phyloP scores from a whole-genome alignment of 2,888 invertebrate genomes.

The Platynereis dumerilii region DNA sequence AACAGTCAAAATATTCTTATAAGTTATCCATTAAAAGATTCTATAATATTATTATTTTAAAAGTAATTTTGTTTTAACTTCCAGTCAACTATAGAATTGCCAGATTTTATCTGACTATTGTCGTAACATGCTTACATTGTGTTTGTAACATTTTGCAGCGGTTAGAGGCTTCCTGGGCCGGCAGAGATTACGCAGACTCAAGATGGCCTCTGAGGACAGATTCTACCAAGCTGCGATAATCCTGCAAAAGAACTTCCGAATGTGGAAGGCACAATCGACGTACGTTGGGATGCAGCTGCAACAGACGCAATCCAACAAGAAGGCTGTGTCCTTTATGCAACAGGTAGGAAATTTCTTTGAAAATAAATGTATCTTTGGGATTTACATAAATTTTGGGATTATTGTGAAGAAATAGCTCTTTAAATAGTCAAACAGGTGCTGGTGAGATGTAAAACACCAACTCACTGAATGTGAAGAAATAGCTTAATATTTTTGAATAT shows the following conservation, averaged over 20 bases:
- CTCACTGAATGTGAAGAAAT: neutral
- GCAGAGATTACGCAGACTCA: conserved; percentile 3
- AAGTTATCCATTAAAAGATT: too few species aligned
- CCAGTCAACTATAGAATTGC: too few species aligned
- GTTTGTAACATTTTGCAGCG: conserved; percentile 12
- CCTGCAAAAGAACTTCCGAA: conserved; percentile 76
- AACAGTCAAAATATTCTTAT: too few species aligned
- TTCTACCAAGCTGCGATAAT: conserved; percentile 65
- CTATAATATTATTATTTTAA: too few species aligned
- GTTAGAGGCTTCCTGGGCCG: conserved; percentile 25
- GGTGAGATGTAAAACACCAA: neutral
- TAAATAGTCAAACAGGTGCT: neutral
- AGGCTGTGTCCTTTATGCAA: conserved; percentile 60
- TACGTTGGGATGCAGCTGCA: conserved; percentile 65
- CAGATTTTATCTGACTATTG: too few species aligned
- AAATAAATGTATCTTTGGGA: neutral
- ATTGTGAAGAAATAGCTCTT: neutral
- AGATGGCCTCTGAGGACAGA: conserved; percentile 10
- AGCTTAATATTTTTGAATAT: too few species aligned
- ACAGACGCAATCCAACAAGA: conserved; percentile 81
- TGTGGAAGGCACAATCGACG: conserved; percentile 70
- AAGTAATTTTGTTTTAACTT: too few species aligned
- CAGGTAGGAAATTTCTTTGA: too few species aligned
- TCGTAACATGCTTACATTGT: too few species aligned
- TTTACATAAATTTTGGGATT: neutral